These are phyloP conservation scores for Pelobates cultripes DNA, from an alignment of 2,797 vertebrate species.

Conservation along the genomic window DNA sequence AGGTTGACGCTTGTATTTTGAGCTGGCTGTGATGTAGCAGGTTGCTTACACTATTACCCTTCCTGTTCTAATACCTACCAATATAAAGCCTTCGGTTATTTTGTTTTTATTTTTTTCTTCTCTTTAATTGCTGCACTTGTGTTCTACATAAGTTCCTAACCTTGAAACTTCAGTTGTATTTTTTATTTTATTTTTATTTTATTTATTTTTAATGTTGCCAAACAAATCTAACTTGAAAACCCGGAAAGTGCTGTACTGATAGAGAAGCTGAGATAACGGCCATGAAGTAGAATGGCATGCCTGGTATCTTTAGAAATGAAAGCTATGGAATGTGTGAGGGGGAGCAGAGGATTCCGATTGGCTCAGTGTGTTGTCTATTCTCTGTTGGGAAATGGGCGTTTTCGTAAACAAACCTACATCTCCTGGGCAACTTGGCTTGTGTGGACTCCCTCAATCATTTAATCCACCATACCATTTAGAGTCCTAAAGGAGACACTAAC, in stretches of 20 bases:
- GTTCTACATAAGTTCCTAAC: not conserved
- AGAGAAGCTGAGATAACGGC: conserved; percentile 1
- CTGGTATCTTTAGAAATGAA: conserved; percentile 2
- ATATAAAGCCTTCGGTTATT: too few species aligned
- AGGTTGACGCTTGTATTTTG: too few species aligned
- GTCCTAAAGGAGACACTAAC: too few species aligned
- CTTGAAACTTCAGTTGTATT: not conserved
- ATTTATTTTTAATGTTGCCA: conserved; percentile 3
- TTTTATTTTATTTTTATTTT: not conserved
- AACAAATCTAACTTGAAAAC: conserved; percentile 8
- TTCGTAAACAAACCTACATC: conserved; percentile 18
- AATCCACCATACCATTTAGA: not conserved
- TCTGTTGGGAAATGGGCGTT: conserved; percentile 20
- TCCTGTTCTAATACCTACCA: too few species aligned
- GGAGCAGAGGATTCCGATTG: not conserved
- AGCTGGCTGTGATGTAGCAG: too few species aligned
- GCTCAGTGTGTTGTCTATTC: not conserved
- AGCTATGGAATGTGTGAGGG: conserved; percentile 35
- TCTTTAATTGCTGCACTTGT: too few species aligned
- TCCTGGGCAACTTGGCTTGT: conserved; percentile 4
- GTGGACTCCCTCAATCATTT: not conserved
- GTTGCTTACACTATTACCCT: too few species aligned
- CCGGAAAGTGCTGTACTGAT: conserved; percentile 1
- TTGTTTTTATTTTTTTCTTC: too few species aligned
- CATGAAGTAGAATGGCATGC: not conserved